Conservation (phyloP, 2,888 invertebrate genomes). For the Drosophila anceps region DNA sequence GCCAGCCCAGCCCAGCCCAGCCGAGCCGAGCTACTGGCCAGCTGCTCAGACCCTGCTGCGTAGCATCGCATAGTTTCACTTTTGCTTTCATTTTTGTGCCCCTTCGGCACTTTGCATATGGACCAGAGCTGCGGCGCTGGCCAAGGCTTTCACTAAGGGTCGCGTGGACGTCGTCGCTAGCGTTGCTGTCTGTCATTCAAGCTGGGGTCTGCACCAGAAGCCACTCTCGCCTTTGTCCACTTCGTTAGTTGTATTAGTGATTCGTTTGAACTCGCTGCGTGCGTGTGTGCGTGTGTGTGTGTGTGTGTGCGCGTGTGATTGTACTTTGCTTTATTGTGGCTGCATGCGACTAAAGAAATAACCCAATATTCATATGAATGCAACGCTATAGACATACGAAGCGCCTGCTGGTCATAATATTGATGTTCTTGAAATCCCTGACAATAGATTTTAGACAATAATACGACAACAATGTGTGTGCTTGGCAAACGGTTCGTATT, state of each 20-base stretch:
- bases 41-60: not conserved
- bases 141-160: conserved; percentile 23
- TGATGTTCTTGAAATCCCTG: not conserved
- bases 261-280: conserved; percentile 44
- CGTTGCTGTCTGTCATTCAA: conserved; percentile 32
- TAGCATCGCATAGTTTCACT: conserved; percentile 70
- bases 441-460: too few relatives aligned
- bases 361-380: not conserved
- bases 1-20: not conserved
- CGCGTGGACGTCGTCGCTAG: conserved; percentile 41
- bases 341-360: not conserved
- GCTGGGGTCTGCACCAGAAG: conserved; percentile 1
- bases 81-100: conserved; percentile 69
- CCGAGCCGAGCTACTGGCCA: not conserved
- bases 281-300: not conserved
- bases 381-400: not conserved
- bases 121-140: conserved; percentile 6
- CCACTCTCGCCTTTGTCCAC: conserved; percentile 59
- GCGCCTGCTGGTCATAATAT: not conserved
- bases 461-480: too few relatives aligned
- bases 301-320: not conserved
- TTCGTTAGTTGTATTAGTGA: conserved; percentile 78
- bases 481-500: too few relatives aligned
- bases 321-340: not conserved
- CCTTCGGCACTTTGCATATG: conserved; percentile 59